A percentile compares a stretch with the other conserved stretches of the same genome.
phyloP scores from a whole-genome alignment of 2,113 vertebrate species.

The Mus musculus region GRCm39 chr9:57714501-57715000 shows the following conservation, averaged over 20 bases:
- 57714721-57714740: constrained; percentile 38
- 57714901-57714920: constrained; percentile 60
- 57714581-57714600: not conserved
- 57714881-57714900: constrained; percentile 72
- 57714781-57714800: constrained; percentile 29
- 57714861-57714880: constrained; percentile 80
- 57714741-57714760: constrained; percentile 58
- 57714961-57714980: constrained; percentile 67
- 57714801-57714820: constrained; percentile 60
- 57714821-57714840: constrained; percentile 52
- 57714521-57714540: not conserved
- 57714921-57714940: constrained; percentile 73
- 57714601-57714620: not conserved
- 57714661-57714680: not conserved
- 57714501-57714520: not conserved
- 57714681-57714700: not conserved
- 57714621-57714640: not conserved
- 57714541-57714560: not conserved
- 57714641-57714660: not conserved
- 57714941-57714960: not conserved
- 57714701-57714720: not conserved
- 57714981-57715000: constrained; percentile 55
- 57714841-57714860: constrained; percentile 76
- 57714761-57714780: constrained; percentile 63
- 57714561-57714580: not conserved